Conservation (phyloP, 2,113 vertebrate species). For the Lipotes vexillifer region DNA sequence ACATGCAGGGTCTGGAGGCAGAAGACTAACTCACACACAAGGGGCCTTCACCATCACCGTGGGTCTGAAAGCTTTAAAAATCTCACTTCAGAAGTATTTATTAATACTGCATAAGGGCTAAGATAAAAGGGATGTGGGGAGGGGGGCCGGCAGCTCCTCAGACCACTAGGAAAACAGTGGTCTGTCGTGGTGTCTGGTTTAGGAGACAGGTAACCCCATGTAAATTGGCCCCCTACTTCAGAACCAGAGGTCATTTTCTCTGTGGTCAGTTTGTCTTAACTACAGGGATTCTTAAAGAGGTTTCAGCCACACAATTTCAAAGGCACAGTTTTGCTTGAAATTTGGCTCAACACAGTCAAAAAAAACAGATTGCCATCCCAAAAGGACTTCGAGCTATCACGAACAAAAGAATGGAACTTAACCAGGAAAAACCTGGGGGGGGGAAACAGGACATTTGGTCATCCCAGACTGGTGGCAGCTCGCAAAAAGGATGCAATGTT, state of each 20-base stretch:
- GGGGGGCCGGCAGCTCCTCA: background rate
- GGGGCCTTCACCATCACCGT: background rate
- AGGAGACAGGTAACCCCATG: background rate
- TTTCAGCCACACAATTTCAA: background rate
- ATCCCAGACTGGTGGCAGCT: conserved; percentile 16
- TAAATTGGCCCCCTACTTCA: background rate
- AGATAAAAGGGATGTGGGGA: background rate
- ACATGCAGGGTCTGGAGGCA: background rate
- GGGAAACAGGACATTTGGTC: conserved; percentile 54
- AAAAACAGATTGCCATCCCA: background rate
- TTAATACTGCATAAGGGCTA: background rate
- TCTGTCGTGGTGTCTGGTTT: background rate
- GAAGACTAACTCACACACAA: conserved; percentile 7
- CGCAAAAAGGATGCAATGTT: conserved; percentile 38
- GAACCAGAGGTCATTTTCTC: conserved; percentile 23
- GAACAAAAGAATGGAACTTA: conserved; percentile 48
- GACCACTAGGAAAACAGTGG: background rate
- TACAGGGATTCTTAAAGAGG: conserved; percentile 28
- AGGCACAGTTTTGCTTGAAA: background rate
- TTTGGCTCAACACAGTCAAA: background rate
- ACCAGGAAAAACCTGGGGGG: conserved; percentile 35
- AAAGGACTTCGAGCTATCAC: conserved; percentile 21
- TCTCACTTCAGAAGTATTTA: background rate
- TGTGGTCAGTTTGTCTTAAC: conserved; percentile 1
- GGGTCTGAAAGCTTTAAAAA: background rate